phyloP scores from a whole-genome alignment of 1,140 invertebrate species.

The Temnothorax longispinosus region DNA sequence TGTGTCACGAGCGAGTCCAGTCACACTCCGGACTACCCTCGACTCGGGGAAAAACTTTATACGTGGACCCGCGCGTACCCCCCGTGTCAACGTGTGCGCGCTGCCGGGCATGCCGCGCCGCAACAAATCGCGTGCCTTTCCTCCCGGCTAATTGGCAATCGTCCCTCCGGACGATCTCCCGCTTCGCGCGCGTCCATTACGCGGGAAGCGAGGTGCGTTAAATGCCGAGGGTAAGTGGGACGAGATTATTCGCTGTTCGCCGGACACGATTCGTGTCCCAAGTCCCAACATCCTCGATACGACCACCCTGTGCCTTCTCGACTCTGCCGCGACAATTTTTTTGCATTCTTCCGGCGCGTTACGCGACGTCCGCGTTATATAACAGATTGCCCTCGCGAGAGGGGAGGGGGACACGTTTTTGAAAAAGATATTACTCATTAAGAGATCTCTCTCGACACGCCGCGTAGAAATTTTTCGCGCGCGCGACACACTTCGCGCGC shows the following conservation, averaged over 20 bases:
- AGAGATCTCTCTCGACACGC: no score
- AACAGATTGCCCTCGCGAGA: not conserved
- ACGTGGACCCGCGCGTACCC: not conserved
- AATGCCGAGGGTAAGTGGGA: constrained; percentile 50
- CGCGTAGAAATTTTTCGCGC: not conserved
- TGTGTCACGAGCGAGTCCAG: constrained; percentile 68
- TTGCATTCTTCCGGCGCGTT: not conserved
- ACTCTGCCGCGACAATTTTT: no score
- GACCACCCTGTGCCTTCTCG: no score
- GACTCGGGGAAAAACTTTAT: constrained; percentile 20
- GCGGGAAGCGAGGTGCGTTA: constrained; percentile 23
- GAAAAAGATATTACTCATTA: not conserved
- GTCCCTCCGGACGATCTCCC: not conserved
- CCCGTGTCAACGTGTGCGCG: not conserved
- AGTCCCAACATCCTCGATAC: not conserved
- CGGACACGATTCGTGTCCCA: not conserved
- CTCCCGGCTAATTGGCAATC: not conserved
- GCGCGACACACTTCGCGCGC: not conserved
- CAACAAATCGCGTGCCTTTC: constrained; percentile 2
- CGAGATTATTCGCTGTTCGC: not conserved
- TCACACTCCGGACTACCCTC: not conserved
- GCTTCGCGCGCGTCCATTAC: not conserved
- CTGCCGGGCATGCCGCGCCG: not conserved
- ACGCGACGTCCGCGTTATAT: not conserved
- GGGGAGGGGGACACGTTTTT: not conserved